Conservation (phyloP, 2,888 invertebrate genomes). For the Melieria crassipennis region DNA sequence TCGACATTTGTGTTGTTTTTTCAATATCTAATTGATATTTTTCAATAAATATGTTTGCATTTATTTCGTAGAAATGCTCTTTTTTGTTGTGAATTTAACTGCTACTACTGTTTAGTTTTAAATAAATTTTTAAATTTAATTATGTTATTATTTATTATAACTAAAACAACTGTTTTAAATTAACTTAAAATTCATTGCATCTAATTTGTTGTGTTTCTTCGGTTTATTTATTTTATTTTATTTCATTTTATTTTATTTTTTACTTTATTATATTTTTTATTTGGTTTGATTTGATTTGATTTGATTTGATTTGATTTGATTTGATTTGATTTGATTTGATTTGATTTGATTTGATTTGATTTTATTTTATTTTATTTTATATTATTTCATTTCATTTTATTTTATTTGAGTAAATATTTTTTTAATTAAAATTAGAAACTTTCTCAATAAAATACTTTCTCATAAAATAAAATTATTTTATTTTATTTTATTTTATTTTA, state of each 20-base stretch:
- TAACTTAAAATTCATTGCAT: not conserved
- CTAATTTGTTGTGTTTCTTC: not conserved
- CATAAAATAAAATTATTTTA: too few species aligned
- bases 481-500: constrained; percentile 12
- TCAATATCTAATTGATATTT: too few species aligned
- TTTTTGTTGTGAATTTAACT: not conserved
- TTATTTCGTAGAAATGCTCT: too few species aligned
- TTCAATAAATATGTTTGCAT: too few species aligned
- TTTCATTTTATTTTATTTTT: not conserved
- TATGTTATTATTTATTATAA: not conserved
- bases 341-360: constrained; percentile 10
- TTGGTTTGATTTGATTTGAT: constrained; percentile 7
- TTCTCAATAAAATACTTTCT: too few species aligned
- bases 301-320: constrained; percentile 8
- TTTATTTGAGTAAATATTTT: too few species aligned
- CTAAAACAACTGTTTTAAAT: not conserved
- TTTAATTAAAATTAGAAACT: too few species aligned
- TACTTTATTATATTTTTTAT: constrained; percentile 3
- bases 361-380: constrained; percentile 6
- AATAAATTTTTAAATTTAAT: not conserved
- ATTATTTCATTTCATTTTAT: constrained; percentile 1
- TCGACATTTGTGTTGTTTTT: too few species aligned
- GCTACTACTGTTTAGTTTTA: not conserved
- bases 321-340: constrained; percentile 6
- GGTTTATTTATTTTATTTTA: not conserved